Conservation (phyloP, 2,113 vertebrate genomes). For the Plotosus lineatus region DNA sequence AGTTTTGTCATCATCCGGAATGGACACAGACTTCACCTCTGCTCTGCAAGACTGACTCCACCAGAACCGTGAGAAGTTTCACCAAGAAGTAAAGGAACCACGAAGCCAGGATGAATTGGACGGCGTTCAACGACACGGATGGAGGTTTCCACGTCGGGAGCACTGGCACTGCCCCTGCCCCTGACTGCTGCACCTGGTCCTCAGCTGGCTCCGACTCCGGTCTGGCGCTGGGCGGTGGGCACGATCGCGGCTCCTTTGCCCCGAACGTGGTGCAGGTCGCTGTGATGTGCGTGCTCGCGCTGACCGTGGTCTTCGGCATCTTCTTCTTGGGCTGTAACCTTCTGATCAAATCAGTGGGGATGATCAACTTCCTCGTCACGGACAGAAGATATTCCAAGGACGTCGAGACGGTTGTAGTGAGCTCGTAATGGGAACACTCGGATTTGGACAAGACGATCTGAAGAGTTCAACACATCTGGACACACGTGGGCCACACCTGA, state of each 20-base stretch:
- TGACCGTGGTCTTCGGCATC: conserved; percentile 86
- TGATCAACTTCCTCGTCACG: conserved; percentile 87
- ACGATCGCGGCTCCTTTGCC: conserved; percentile 79
- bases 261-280: conserved; percentile 85
- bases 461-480: neutral
- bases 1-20: neutral
- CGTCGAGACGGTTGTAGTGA: conserved; percentile 79
- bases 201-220: conserved; percentile 76
- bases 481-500: neutral
- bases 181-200: conserved; percentile 76
- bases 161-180: conserved; percentile 66
- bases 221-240: conserved; percentile 63
- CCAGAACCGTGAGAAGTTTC: neutral
- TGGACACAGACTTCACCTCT: neutral
- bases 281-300: conserved; percentile 85
- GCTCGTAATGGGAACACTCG: conserved; percentile 58
- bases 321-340: conserved; percentile 88
- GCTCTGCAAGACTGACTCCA: neutral
- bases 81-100: neutral
- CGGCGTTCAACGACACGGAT: conserved; percentile 69
- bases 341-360: conserved; percentile 86
- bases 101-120: conserved; percentile 64
- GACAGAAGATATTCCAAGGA: conserved; percentile 84
- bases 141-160: conserved; percentile 64
- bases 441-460: neutral